Conservation (phyloP, 2,888 invertebrate genomes). For the Unio pictorum region DNA sequence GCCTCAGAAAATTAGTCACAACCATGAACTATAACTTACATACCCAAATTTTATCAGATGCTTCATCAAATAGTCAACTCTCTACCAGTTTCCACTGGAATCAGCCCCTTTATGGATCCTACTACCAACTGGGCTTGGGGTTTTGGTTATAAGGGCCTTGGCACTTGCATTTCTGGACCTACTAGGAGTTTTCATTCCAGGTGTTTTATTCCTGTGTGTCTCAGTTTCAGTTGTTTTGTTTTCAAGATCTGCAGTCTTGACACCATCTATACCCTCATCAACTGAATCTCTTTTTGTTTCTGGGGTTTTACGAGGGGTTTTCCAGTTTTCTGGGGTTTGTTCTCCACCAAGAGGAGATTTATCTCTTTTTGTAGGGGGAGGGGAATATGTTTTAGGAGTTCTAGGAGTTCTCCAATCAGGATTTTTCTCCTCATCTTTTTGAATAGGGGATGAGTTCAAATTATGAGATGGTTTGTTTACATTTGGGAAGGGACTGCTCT, state of each 20-base stretch:
- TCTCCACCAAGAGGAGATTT: constrained; percentile 19
- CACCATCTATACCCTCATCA: background rate
- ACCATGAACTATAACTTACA: no score
- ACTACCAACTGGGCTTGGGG: no score
- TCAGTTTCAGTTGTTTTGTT: constrained; percentile 6
- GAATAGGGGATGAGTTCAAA: constrained; percentile 16
- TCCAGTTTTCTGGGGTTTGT: constrained; percentile 34
- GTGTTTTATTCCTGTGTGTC: constrained; percentile 12
- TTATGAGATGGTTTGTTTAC: constrained; percentile 26
- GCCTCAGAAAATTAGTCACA: no score
- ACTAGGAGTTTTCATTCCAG: constrained; percentile 15
- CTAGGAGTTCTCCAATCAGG: constrained; percentile 22
- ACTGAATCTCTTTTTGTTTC: constrained; percentile 6
- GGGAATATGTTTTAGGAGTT: constrained; percentile 12
- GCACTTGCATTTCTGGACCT: background rate
- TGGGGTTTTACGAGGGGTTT: constrained; percentile 22
- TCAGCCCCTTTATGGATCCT: no score
- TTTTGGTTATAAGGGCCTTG: no score
- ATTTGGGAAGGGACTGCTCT: constrained; percentile 33
- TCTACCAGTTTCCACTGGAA: no score
- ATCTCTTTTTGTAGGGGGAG: constrained; percentile 11
- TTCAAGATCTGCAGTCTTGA: background rate
- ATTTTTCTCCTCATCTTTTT: constrained; percentile 3
- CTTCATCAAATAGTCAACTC: no score
- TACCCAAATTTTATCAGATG: no score